Evolutionary conservation across 2,888 invertebrate species (phyloP), one percentile per base, ranked within the genome.

Genomic region (Zelleria hepariella): DNA sequence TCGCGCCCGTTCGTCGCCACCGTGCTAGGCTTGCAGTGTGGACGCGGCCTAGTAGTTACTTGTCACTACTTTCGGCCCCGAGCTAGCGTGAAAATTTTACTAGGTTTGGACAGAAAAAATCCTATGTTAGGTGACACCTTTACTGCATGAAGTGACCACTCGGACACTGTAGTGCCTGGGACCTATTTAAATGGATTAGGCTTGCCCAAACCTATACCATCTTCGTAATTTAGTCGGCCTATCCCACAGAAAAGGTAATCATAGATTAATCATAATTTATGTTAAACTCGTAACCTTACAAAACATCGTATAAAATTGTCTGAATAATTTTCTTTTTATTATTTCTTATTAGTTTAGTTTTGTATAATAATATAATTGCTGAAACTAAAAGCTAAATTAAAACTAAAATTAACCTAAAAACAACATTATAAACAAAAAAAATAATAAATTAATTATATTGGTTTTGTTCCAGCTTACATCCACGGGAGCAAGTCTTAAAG

Each of bases 391-490:
- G n/a, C n/a, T n/a, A n/a, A n/a, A n/a, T n/a, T n/a, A n/a, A n/a
- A n/a, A n/a, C n/a, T n/a, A n/a, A n/a, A n/a, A n/a, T n/a, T n/a
- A n/a, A n/a, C n/a, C n/a, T n/a, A n/a, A n/a, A n/a, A n/a, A n/a
- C n/a, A n/a, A n/a, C 1, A 6, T 49, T 18, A 5, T 8, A 18
- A 18, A 49, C 10, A 8, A 20, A 27, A 32, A 55, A 27, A 25
- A 27, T 20, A 55, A n/a, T 56, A 56, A 20, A 32, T 32, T 27
- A 8, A 48, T 25, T 1, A 15, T 47, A n/a, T 47, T n/a, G n/a
- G n/a, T n/a, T n/a, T n/a, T 57, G 57, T 57, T 57, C 24, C 57
- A 57, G 57, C 57, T 24, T 57, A 57, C 57, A 57, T 57, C n/a
- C 57, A 57, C 18, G 57, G 57, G 24, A 23, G 48, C 24, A 57